phyloP scores from a whole-genome alignment of 2,797 vertebrate species.

The Rhinichthys osculus region DNA sequence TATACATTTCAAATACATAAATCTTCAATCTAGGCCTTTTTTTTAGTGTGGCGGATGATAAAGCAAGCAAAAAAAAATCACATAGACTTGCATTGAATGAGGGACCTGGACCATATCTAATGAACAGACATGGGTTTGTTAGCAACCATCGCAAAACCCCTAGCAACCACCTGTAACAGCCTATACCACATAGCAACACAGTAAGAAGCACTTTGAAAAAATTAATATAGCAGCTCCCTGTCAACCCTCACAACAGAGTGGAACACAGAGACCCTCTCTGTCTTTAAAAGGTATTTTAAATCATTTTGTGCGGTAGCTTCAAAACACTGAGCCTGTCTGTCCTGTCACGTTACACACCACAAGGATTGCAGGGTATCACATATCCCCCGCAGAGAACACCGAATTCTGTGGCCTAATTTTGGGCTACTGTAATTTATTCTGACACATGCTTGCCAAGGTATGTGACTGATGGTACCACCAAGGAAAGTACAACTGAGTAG shows the following conservation, averaged over 20 bases:
- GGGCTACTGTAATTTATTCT: constrained; percentile 54
- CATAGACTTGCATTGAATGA: not conserved
- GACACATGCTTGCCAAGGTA: constrained; percentile 40
- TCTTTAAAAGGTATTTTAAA: constrained; percentile 9
- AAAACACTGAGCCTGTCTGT: constrained; percentile 13
- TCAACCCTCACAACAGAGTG: not conserved
- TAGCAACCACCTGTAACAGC: not conserved
- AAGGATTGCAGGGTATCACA: constrained; percentile 44
- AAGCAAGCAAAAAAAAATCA: not conserved
- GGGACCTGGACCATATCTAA: no score
- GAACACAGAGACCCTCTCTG: not conserved
- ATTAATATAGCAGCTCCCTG: not conserved
- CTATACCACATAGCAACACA: not conserved
- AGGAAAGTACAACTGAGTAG: constrained; percentile 48
- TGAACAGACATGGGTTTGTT: not conserved
- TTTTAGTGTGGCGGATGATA: not conserved
- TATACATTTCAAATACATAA: not conserved
- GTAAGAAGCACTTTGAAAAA: not conserved
- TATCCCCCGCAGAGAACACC: constrained; percentile 39
- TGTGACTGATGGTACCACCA: constrained; percentile 42
- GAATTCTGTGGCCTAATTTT: constrained; percentile 57
- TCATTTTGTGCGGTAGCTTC: constrained; percentile 15
- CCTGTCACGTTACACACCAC: constrained; percentile 43
- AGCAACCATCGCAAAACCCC: not conserved
- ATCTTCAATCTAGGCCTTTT: not conserved